Evolutionary conservation across 1,140 invertebrate genomes (phyloP), one percentile per base, ranked within the genome.

Genomic region (Varroa destructor): DNA sequence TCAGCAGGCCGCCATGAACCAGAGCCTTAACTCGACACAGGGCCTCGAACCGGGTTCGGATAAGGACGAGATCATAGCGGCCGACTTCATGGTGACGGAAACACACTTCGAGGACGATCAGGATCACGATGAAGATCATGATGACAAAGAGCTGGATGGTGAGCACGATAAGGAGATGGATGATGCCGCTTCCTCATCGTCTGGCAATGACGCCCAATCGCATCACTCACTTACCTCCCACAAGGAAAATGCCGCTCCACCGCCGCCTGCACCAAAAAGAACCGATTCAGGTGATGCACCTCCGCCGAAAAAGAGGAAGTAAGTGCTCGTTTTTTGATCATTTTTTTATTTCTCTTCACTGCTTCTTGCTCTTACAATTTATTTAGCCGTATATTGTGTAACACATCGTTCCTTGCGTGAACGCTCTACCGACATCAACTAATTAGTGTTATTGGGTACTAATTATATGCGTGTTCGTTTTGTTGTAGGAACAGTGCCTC

Each of bases 1-100:
- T 40, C 61, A 67, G 40, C 61, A 67, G 37, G 61, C 46, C 46
- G 61, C 61, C 40, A 67, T 67, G 61, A 37, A 37, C 12, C 14
- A 46, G 61, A 37, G 61, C 46, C 61, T 67, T 46, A 67, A 67
- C 61, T 43, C 61, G 61, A 67, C 40, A 43, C 61, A 67, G 12
- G 61, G 12, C 61, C 40, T 46, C 37, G 61, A 67, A 46, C 61
- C 61, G 12, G 61, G 61, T 25, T 67, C 61, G 37, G 61, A 67
- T 46, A 67, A 67, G 61, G 61, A 67, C 61, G 61, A 67, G 46
- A 67, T 67, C 61, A 67, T 67, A 43, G 61, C 61, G 46, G 61
- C 61, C 36, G 61, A 67, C 61, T 67, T 67, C 61, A 67, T 67
- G 61, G 61, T 67, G 40, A 46, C 61, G 40, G 61, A 67, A 40